A percentile compares a stretch with the other conserved stretches of the same genome.
Evolutionary conservation across 2,888 invertebrate genomes (phyloP).

Genomic region (Drosophila incognita): DNA sequence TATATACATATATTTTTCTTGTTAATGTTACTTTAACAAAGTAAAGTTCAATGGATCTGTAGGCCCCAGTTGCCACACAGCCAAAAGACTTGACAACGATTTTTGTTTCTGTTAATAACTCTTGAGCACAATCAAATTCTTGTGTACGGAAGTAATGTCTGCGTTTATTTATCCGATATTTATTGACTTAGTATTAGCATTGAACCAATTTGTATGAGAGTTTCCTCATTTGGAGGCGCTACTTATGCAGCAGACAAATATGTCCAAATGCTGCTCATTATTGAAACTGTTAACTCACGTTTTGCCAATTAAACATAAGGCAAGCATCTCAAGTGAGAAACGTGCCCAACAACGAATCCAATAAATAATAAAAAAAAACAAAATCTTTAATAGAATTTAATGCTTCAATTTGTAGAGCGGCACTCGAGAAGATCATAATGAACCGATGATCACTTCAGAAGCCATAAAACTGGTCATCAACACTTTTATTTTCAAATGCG

Average conservation of each 20-base stretch:
- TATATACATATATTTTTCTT: constrained; percentile 19
- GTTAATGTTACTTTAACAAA: background rate
- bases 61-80: constrained; percentile 22
- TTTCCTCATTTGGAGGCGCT: constrained; percentile 61
- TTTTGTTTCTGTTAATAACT: constrained; percentile 17
- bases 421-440: constrained; percentile 66
- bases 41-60: constrained; percentile 49
- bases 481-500: constrained; percentile 77
- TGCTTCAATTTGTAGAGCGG: constrained; percentile 77
- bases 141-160: constrained; percentile 41
- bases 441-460: constrained; percentile 55
- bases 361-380: constrained; percentile 12
- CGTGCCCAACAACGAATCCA: constrained; percentile 53
- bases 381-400: constrained; percentile 50
- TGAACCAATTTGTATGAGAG: constrained; percentile 70
- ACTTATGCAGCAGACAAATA: constrained; percentile 38
- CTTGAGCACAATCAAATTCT: constrained; percentile 16
- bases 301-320: constrained; percentile 68
- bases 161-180: constrained; percentile 33
- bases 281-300: constrained; percentile 76
- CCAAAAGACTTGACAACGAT: constrained; percentile 7
- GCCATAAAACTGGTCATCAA: constrained; percentile 55
- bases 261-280: constrained; percentile 62
- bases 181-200: constrained; percentile 52
- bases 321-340: constrained; percentile 65